Percentiles rank a stretch among this genome's conserved stretches.
Conservation (phyloP, 1,140 invertebrate genomes). For the Drosophila varians region DNA sequence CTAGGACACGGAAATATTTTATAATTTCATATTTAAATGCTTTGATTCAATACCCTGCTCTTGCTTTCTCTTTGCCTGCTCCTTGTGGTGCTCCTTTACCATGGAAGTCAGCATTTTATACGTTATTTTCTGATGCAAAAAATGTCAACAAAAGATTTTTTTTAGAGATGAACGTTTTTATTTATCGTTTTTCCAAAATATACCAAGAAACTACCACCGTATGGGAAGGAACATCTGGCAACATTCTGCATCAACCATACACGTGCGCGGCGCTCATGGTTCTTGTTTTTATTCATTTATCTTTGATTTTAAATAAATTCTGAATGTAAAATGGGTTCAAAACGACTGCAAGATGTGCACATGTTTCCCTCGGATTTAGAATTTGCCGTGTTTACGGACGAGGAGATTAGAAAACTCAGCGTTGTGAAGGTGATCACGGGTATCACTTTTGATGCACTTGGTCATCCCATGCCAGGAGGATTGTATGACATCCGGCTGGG, state of each 20-base stretch:
- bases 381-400: slow-evolving; percentile 89
- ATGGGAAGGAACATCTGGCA: not conserved
- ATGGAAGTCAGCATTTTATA: slow-evolving; percentile 93
- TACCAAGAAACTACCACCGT: not conserved
- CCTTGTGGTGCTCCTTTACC: slow-evolving; percentile 93
- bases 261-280: slow-evolving; percentile 26
- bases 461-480: slow-evolving; percentile 92
- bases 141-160: slow-evolving; percentile 19
- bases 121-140: not conserved
- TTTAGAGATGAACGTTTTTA: slow-evolving; percentile 2
- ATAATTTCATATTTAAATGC: not conserved
- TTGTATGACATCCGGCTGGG: slow-evolving; percentile 93
- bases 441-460: slow-evolving; percentile 92
- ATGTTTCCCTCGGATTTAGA: slow-evolving; percentile 83
- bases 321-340: slow-evolving; percentile 55
- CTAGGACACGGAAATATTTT: slow-evolving; percentile 9
- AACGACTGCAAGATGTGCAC: slow-evolving; percentile 49
- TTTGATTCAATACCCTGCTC: slow-evolving; percentile 87
- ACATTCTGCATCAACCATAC: slow-evolving; percentile 14
- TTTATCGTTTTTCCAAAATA: not conserved
- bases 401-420: slow-evolving; percentile 95
- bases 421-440: slow-evolving; percentile 93
- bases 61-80: slow-evolving; percentile 91
- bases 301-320: slow-evolving; percentile 17
- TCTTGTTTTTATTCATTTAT: slow-evolving; percentile 7